Evolutionary conservation across 53 echinoderm and acorn worm genomes (phyloP), one percentile per base, ranked within the genome.

Genomic region (Stichopus horrens): DNA sequence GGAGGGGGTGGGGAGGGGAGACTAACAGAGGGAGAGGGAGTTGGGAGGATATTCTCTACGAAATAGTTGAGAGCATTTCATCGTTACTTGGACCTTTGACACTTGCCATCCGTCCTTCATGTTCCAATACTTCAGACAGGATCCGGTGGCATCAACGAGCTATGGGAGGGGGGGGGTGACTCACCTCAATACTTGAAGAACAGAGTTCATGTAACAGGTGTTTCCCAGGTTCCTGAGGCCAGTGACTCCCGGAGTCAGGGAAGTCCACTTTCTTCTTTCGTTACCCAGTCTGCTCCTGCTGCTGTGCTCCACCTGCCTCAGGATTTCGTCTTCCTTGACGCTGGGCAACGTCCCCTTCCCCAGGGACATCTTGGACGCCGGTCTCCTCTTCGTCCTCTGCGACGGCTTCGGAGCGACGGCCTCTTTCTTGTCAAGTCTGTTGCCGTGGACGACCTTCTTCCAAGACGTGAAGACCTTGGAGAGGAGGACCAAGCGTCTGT

Each of bases 201-300:
- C 91, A 19, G 95, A 95, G 90, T 96, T 96, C 96, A 96, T 96
- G 55, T 96, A 96, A 86, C 96, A 96, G 6, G 96, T 96, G 79
- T 96, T 96, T 8, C 96, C 96, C 0, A 96, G 93, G 87, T 96
- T 96, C 58, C 96, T 87, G 23, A 96, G 92, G 8, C 96, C 96
- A 0, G 96, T 96, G 9, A 96, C 96, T 9, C 96, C 96, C 0
- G 96, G 96, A 9, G 96, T 96, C 9, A 96, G 74, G 4, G 91
- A 90, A 7, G 95, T 92, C 96, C 96, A 96, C 55, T 95, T 96
- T 73, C 93, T 76, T 87, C 95, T 96, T 4, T 65, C 85, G 63
- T 85, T 52, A 0, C 65, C 67, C 65, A 67, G 13, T 52, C 22
- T 22, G 22, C 59, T 86, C 83, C 10, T 58, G 53, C 37, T 57